Percentiles rank a stretch among this genome's conserved stretches.
Conservation (phyloP, 1,140 invertebrate genomes). For the Hycleus cichorii region DNA sequence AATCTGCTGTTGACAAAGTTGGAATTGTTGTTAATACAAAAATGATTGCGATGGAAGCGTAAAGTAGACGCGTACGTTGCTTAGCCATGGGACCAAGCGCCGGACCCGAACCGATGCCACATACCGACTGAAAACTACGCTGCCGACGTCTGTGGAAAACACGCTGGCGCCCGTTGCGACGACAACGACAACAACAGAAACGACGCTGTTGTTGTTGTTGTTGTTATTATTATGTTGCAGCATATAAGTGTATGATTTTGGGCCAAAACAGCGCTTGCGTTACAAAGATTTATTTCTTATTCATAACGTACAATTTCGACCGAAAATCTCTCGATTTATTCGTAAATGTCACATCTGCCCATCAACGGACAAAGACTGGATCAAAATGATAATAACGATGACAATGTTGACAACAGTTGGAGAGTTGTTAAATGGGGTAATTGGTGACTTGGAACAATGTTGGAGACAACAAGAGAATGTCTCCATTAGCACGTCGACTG, state of each 20-base stretch:
- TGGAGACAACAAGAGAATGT: neutral
- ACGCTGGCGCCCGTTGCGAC: slow-evolving; percentile 4
- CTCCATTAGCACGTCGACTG: slow-evolving; percentile 8
- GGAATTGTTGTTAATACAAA: slow-evolving; percentile 12
- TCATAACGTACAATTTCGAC: too few species aligned
- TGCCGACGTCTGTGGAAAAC: slow-evolving; percentile 3
- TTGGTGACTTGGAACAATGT: too few species aligned
- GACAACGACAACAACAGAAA: neutral
- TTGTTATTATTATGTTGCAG: too few species aligned
- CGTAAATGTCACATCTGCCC: too few species aligned
- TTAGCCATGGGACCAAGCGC: slow-evolving; percentile 20
- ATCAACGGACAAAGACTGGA: too few species aligned
- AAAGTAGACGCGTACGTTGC: slow-evolving; percentile 13
- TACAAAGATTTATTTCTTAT: neutral
- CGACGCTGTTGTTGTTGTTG: slow-evolving; percentile 1
- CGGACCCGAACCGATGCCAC: slow-evolving; percentile 15
- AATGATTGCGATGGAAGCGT: slow-evolving; percentile 11
- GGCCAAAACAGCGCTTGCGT: slow-evolving; percentile 10
- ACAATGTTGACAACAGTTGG: too few species aligned
- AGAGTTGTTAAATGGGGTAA: too few species aligned
- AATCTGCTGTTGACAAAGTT: slow-evolving; percentile 15
- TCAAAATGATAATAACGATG: too few species aligned
- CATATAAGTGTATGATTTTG: too few species aligned
- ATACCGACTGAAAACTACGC: slow-evolving; percentile 21
- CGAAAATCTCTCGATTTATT: too few species aligned